phyloP scores from a whole-genome alignment of 2,113 vertebrate genomes.

The Neotoma lepida region DNA sequence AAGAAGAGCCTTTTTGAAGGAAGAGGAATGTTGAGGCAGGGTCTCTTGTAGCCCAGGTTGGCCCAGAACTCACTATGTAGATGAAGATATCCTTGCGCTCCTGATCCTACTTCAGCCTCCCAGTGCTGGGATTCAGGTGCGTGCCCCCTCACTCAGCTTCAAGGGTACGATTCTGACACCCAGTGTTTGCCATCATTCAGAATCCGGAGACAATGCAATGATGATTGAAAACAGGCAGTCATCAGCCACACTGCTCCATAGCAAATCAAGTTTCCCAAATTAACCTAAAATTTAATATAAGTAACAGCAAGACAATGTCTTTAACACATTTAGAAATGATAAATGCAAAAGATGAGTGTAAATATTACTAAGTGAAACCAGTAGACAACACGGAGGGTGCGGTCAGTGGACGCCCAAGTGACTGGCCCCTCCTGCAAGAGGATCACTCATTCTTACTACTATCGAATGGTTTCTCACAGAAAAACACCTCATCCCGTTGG shows the following conservation, averaged over 20 bases:
- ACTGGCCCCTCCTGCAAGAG: background rate
- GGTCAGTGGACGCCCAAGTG: background rate
- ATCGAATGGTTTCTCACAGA: background rate
- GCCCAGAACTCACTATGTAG: background rate
- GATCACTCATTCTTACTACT: background rate
- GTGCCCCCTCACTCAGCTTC: background rate
- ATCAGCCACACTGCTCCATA: background rate
- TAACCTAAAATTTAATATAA: background rate
- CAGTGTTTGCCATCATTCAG: background rate
- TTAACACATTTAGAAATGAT: slow-evolving; percentile 7
- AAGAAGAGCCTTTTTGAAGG: background rate
- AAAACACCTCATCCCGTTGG: background rate
- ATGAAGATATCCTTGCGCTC: background rate
- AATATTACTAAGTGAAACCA: background rate
- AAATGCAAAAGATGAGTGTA: background rate
- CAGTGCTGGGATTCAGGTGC: background rate
- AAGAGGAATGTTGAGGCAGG: background rate
- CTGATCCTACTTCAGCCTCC: background rate
- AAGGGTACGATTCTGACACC: background rate
- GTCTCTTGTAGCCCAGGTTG: background rate
- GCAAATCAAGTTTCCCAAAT: background rate
- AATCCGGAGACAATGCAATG: background rate
- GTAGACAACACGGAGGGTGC: background rate
- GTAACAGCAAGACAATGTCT: background rate
- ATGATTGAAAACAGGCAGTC: background rate